Evolutionary conservation across 2,888 invertebrate species (phyloP).

Genomic region (Gortyna flavago): DNA sequence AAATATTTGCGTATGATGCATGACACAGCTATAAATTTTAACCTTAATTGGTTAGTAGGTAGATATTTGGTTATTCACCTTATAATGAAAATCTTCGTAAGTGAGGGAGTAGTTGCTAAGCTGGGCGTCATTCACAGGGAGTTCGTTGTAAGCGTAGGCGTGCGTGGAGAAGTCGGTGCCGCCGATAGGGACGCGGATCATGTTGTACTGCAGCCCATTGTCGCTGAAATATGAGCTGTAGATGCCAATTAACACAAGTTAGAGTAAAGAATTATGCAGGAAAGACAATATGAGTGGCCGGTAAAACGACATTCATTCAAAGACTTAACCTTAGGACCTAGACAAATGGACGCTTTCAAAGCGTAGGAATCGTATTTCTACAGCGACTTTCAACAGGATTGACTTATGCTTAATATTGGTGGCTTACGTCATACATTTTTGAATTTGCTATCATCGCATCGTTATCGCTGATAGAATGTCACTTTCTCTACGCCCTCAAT

Average conservation of each 20-base stretch:
- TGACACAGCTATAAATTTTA: neutral
- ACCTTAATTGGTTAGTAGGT: neutral
- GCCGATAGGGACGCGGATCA: constrained; percentile 92
- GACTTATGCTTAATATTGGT: neutral
- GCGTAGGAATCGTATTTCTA: neutral
- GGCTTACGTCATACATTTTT: neutral
- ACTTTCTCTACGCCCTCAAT: neutral
- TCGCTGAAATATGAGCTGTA: constrained; percentile 93
- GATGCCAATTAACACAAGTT: constrained; percentile 77
- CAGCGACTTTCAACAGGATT: neutral
- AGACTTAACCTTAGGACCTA: neutral
- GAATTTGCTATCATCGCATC: neutral
- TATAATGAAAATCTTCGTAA: constrained; percentile 91
- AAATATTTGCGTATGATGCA: neutral
- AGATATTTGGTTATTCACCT: constrained; percentile 82
- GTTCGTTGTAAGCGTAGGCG: constrained; percentile 93
- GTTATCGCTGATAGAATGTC: neutral
- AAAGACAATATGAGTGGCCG: neutral
- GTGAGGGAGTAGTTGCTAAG: constrained; percentile 91
- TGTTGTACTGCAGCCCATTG: constrained; percentile 93
- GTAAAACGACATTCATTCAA: neutral
- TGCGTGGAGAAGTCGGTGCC: constrained; percentile 95
- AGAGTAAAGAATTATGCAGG: neutral
- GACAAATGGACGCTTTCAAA: neutral
- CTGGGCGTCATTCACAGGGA: constrained; percentile 85